phyloP scores from a whole-genome alignment of 2,888 invertebrate species.

The Helleia helle region DNA sequence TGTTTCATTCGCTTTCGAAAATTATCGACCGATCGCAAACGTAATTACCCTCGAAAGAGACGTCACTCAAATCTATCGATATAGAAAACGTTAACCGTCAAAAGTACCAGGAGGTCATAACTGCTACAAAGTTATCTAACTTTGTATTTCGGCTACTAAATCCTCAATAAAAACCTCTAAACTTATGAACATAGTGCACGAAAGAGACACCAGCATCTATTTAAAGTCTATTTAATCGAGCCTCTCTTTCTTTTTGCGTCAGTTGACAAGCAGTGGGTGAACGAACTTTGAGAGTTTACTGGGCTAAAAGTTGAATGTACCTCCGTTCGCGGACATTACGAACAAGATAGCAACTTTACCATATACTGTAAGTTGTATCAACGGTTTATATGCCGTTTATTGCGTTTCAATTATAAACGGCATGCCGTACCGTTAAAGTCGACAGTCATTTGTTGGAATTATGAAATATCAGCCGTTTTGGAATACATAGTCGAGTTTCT shows the following conservation, averaged over 20 bases:
- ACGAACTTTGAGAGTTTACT: slow-evolving; percentile 73
- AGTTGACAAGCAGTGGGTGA: slow-evolving; percentile 74
- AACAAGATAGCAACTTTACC: slow-evolving; percentile 74
- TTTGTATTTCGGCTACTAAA: slow-evolving; percentile 63
- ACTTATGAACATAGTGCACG: slow-evolving; percentile 50
- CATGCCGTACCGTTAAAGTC: slow-evolving; percentile 28
- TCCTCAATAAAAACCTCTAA: slow-evolving; percentile 64
- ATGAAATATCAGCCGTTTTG: slow-evolving; percentile 29
- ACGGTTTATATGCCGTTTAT: slow-evolving; percentile 43
- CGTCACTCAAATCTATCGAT: slow-evolving; percentile 53
- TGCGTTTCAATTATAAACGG: slow-evolving; percentile 26
- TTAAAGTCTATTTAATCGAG: slow-evolving; percentile 24
- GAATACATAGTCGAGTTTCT: slow-evolving; percentile 56
- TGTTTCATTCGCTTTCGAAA: neutral
- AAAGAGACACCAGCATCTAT: slow-evolving; percentile 49
- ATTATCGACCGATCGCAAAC: neutral
- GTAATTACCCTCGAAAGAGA: neutral
- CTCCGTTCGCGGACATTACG: slow-evolving; percentile 74
- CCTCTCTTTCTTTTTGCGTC: slow-evolving; percentile 61
- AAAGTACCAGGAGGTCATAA: slow-evolving; percentile 65
- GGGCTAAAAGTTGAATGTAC: slow-evolving; percentile 75
- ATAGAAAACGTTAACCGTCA: slow-evolving; percentile 65
- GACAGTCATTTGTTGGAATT: slow-evolving; percentile 28
- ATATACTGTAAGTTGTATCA: slow-evolving; percentile 33
- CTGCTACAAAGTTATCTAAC: slow-evolving; percentile 51